A percentile compares a stretch with the other conserved stretches of the same genome.
These are phyloP conservation scores for Thalassarche chlororhynchos DNA, from an alignment of 2,113 vertebrate species.

Conservation along the genomic window DNA sequence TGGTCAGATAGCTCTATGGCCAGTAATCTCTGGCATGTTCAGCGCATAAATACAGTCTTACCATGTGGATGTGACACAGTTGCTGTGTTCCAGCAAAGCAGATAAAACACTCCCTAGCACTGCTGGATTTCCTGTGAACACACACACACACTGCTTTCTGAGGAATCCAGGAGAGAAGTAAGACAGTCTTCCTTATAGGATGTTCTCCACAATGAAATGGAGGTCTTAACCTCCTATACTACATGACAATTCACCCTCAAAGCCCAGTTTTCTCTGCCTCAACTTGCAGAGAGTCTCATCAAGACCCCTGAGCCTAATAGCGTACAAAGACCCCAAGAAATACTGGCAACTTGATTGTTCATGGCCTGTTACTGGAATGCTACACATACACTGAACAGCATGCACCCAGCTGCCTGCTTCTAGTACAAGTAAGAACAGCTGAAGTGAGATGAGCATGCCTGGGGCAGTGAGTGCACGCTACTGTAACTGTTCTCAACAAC, in stretches of 20 bases:
- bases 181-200: not conserved
- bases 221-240: not conserved
- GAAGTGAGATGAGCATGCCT: not conserved
- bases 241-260: not conserved
- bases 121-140: not conserved
- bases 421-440: not conserved
- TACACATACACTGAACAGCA: not conserved
- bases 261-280: not conserved
- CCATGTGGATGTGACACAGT: not conserved
- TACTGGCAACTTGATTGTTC: fast-evolving
- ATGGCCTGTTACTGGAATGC: not conserved
- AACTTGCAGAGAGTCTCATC: not conserved
- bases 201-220: not conserved
- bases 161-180: not conserved
- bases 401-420: not conserved
- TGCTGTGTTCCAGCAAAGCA: not conserved
- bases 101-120: not conserved
- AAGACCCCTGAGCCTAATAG: not conserved
- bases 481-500: not conserved
- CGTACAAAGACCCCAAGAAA: not conserved
- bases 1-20: not conserved
- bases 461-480: fast-evolving
- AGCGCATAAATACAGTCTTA: not conserved
- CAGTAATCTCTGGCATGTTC: not conserved
- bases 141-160: not conserved